Evolutionary conservation across 2,113 vertebrate genomes (phyloP).

Genomic region (Eptatretus burgeri): DNA sequence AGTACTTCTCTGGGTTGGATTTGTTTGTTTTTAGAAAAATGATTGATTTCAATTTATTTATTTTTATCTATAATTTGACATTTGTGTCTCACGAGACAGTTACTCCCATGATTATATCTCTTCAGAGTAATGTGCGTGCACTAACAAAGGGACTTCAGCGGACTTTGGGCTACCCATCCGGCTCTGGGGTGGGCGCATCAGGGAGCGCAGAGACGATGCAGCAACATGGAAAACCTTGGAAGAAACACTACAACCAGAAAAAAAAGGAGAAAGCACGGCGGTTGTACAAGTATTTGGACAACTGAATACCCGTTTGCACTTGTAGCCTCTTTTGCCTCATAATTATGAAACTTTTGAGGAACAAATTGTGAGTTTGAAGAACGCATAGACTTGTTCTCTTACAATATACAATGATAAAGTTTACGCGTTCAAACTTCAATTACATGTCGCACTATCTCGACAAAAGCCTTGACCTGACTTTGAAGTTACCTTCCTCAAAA

Average conservation of each 20-base stretch:
- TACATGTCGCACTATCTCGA: too few relatives aligned
- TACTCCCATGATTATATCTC: conserved; percentile 6
- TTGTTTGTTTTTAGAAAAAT: too few relatives aligned
- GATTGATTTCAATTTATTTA: too few relatives aligned
- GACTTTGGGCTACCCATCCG: conserved; percentile 47
- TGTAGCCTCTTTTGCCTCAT: too few relatives aligned
- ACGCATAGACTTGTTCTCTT: too few relatives aligned
- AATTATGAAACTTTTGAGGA: too few relatives aligned
- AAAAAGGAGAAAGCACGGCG: conserved; percentile 77
- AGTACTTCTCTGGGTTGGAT: conserved; percentile 2
- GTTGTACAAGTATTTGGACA: conserved; percentile 53
- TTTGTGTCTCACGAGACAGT: conserved; percentile 8
- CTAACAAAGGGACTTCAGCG: conserved; percentile 47
- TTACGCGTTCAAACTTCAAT: too few relatives aligned
- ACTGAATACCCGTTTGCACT: conserved; percentile 16
- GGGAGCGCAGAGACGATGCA: conserved; percentile 12
- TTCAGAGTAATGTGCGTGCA: conserved; percentile 52
- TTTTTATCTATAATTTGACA: too few relatives aligned
- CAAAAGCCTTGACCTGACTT: too few relatives aligned
- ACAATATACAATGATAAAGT: too few relatives aligned
- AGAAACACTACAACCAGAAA: conserved; percentile 73
- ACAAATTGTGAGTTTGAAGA: too few relatives aligned
- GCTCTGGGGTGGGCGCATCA: conserved; percentile 17
- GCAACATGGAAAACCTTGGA: conserved; percentile 45
- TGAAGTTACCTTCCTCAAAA: too few relatives aligned